phyloP scores from a whole-genome alignment of 2,888 invertebrate species.

The Gerosis bhagava region DNA sequence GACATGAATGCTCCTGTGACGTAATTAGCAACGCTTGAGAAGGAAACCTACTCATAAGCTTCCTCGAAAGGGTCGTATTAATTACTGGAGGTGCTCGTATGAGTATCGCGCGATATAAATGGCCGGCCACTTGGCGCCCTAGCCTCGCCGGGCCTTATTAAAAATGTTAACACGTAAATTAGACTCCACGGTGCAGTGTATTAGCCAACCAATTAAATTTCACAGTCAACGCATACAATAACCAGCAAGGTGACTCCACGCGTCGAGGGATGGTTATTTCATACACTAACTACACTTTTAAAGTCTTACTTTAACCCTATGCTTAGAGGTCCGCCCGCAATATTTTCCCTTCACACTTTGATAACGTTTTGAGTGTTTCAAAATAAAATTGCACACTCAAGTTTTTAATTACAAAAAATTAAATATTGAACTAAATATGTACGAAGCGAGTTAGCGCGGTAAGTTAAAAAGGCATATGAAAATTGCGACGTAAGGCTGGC shows the following conservation, averaged over 20 bases:
- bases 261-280: constrained; percentile 44
- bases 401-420: constrained; percentile 60
- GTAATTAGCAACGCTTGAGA: constrained; percentile 77
- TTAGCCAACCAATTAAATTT: constrained; percentile 80
- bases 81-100: constrained; percentile 75
- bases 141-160: constrained; percentile 75
- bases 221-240: constrained; percentile 63
- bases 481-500: constrained; percentile 77
- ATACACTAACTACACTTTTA: constrained; percentile 43
- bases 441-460: constrained; percentile 57
- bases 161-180: constrained; percentile 81
- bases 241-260: constrained; percentile 52
- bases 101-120: constrained; percentile 69
- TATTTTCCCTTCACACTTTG: constrained; percentile 51
- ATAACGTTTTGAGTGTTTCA: constrained; percentile 48
- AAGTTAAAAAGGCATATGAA: constrained; percentile 75
- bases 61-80: constrained; percentile 76
- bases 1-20: constrained; percentile 56
- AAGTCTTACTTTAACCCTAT: constrained; percentile 40
- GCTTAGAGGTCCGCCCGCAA: constrained; percentile 41
- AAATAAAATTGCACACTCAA: constrained; percentile 50
- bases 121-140: constrained; percentile 79
- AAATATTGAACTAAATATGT: constrained; percentile 62
- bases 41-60: constrained; percentile 81
- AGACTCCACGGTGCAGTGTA: constrained; percentile 68